Evolutionary conservation across 1,140 invertebrate genomes (phyloP).

Genomic region (Drosophila arawakana): DNA sequence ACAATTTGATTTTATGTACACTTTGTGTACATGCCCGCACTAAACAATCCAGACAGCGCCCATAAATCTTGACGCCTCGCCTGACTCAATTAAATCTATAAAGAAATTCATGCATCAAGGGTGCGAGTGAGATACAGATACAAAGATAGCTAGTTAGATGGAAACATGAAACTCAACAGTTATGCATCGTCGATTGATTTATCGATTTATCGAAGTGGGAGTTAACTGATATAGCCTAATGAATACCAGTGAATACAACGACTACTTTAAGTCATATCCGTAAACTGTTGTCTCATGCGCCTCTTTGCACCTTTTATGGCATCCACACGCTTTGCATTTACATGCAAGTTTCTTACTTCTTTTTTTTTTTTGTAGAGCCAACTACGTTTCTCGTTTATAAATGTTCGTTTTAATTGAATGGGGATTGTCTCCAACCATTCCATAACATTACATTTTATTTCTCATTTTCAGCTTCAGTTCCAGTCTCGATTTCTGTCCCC

Average conservation of each 20-base stretch:
- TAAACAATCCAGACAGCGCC: conserved; percentile 33
- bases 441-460: background rate
- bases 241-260: conserved; percentile 10
- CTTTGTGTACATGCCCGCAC: conserved; percentile 28
- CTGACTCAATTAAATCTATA: conserved; percentile 43
- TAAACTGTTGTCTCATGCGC: conserved; percentile 41
- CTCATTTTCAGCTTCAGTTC: background rate
- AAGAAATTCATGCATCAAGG: background rate
- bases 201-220: conserved; percentile 42
- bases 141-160: background rate
- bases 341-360: conserved; percentile 26
- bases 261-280: conserved; percentile 20
- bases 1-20: conserved; percentile 58
- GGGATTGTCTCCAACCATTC: conserved; percentile 3
- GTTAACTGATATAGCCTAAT: conserved; percentile 26
- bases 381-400: conserved; percentile 5
- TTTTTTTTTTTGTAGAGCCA: background rate
- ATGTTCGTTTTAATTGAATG: conserved; percentile 31
- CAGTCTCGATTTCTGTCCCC: background rate
- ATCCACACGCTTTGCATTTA: conserved; percentile 42
- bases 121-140: background rate
- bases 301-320: conserved; percentile 49
- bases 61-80: conserved; percentile 62
- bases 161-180: conserved; percentile 29
- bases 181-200: conserved; percentile 37